Evolutionary conservation across 2,888 invertebrate genomes (phyloP).

Genomic region (Mellilla xanthometata): DNA sequence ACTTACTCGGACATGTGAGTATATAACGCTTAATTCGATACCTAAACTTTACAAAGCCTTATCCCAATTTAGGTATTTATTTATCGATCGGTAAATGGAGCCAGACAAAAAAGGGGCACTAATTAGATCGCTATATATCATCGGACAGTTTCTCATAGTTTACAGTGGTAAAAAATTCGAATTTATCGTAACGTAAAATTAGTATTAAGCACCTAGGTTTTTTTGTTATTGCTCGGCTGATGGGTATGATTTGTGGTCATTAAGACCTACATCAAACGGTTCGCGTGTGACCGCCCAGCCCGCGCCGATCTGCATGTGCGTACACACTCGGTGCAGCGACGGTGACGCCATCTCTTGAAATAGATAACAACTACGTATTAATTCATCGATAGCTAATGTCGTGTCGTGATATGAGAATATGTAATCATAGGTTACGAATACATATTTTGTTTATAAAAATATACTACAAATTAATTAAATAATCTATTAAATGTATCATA

Average conservation of each 20-base stretch:
- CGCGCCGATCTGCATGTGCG: conserved; percentile 41
- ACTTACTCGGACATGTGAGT: conserved; percentile 65
- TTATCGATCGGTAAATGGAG: conserved; percentile 62
- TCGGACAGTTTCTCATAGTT: conserved; percentile 53
- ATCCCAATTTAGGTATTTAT: conserved; percentile 54
- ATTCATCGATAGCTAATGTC: conserved; percentile 34
- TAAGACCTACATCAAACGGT: conserved; percentile 65
- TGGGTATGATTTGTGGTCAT: conserved; percentile 68
- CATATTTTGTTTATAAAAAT: neutral
- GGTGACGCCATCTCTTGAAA: conserved; percentile 29
- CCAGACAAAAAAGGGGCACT: conserved; percentile 47
- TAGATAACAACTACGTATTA: conserved; percentile 34
- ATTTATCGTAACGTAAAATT: conserved; percentile 60
- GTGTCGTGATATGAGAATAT: conserved; percentile 30
- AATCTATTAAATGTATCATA: conserved; percentile 1
- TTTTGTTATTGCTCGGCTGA: conserved; percentile 55
- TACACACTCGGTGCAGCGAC: conserved; percentile 16
- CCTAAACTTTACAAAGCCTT: conserved; percentile 50
- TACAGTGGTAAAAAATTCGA: conserved; percentile 42
- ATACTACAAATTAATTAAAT: conserved; percentile 1
- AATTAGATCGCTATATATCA: conserved; percentile 57
- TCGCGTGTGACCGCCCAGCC: conserved; percentile 67
- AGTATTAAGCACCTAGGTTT: conserved; percentile 68
- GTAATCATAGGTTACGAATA: conserved; percentile 22
- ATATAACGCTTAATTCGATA: conserved; percentile 58